Evolutionary conservation across 2,888 invertebrate genomes (phyloP).

Genomic region (Nemoura dubitans): DNA sequence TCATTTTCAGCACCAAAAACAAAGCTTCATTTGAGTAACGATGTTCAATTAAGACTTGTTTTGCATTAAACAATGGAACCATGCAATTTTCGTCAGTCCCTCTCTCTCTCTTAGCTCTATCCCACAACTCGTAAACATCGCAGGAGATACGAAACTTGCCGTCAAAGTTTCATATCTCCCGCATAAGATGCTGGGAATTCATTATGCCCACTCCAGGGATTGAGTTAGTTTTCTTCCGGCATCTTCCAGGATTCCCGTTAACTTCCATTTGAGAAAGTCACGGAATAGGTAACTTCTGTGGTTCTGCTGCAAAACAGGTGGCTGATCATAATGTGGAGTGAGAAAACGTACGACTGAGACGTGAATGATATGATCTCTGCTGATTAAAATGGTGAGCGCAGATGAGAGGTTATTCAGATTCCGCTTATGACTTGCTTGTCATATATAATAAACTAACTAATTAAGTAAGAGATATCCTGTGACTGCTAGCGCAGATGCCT

Average conservation of each 20-base stretch:
- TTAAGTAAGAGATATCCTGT: no score
- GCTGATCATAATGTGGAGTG: not conserved
- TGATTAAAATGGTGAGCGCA: no score
- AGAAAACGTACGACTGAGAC: no score
- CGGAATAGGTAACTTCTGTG: not conserved
- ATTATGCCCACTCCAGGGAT: not conserved
- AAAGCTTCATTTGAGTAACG: not conserved
- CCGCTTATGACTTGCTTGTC: no score
- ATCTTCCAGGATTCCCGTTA: not conserved
- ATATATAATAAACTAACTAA: no score
- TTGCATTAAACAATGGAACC: not conserved
- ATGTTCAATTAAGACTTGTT: not conserved
- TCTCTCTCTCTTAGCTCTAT: not conserved
- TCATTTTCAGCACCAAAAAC: not conserved
- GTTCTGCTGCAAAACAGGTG: not conserved
- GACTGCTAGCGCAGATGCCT: no score
- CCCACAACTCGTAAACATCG: not conserved
- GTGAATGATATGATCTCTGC: no score
- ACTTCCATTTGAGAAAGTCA: not conserved
- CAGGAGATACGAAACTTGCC: not conserved
- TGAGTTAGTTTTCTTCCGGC: not conserved
- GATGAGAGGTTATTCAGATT: no score
- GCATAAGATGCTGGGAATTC: not conserved
- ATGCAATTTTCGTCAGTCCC: not conserved
- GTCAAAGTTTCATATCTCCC: not conserved